Evolutionary conservation across 2,888 invertebrate genomes (phyloP), one percentile per base, ranked within the genome.

Genomic region (Athalia circularis): DNA sequence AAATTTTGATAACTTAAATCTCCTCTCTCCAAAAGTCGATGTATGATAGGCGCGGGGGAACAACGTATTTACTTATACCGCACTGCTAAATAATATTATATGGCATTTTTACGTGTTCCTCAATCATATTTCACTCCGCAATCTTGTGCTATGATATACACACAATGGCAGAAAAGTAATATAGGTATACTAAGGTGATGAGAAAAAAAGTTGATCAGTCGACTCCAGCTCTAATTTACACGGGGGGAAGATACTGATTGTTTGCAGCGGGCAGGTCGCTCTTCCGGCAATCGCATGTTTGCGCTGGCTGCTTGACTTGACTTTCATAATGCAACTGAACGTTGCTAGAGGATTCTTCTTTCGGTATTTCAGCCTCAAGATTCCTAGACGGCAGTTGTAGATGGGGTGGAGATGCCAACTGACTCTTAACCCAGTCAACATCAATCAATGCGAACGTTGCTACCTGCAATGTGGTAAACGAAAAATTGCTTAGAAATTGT

Each of bases 401-500:
- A 78, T 2, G 62, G 15, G 81, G 77, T n/a, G 82, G 82, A 3
- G 82, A 64, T 0, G 74, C 64, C 47, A 86, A 79, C 79, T 82
- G 82, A 67, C 81, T 65, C 77, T 84, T 82, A 3, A 90, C 77
- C 90, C 90, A 90, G 11, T 80, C 54, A 67, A 82, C 79, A 57
- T 88, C 89, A 54, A 90, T 82, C 3, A 83, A 79, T 4, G 88
- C 82, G 70, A 89, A 89, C 9, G 88, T 85, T 29, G 89, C 88
- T 5, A 90, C 86, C 89, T 89, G 78, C 50, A 81, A 70, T 59
- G 68, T 5, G 52, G 59, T 13, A 77, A 15, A 54, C 52, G 43
- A 68, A 4, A 9, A 45, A 61, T 48, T 11, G n/a, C 11, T 72
- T 11, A 72, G 47, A 75, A 75, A 64, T 62, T 13, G 48, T 43